A percentile compares a stretch with the other conserved stretches of the same genome.
These are phyloP conservation scores for Aromia moschata DNA, from an alignment of 2,888 invertebrate genomes.

Conservation along the genomic window DNA sequence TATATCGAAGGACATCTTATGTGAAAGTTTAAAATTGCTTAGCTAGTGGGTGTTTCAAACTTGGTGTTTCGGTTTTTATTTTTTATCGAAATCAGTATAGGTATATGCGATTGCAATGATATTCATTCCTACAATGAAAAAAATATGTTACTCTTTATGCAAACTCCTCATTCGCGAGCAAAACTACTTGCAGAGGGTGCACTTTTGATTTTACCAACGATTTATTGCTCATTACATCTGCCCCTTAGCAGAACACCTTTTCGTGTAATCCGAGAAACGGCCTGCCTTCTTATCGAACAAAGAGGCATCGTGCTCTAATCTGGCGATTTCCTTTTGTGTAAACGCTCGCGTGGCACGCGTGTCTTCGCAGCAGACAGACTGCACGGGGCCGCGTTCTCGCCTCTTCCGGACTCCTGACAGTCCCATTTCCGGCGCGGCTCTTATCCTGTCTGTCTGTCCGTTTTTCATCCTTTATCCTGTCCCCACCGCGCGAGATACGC, in stretches of 20 bases:
- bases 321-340: slow-evolving; percentile 47
- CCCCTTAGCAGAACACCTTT: slow-evolving; percentile 36
- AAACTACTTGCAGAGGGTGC: too few species aligned
- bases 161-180: too few species aligned
- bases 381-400: slow-evolving; percentile 50
- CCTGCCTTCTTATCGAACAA: slow-evolving; percentile 37
- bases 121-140: too few species aligned
- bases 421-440: slow-evolving; percentile 55
- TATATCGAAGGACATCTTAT: too few species aligned
- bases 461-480: slow-evolving; percentile 33
- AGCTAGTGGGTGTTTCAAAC: too few species aligned
- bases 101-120: too few species aligned
- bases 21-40: too few species aligned
- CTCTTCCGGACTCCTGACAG: slow-evolving; percentile 57
- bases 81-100: too few species aligned
- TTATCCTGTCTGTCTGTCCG: slow-evolving; percentile 51
- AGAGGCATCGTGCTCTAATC: slow-evolving; percentile 43
- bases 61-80: too few species aligned
- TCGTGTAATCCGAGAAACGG: slow-evolving; percentile 23
- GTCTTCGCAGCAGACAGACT: slow-evolving; percentile 49
- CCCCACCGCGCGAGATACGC: slow-evolving; percentile 15
- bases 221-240: too few species aligned
- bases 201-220: too few species aligned
- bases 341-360: slow-evolving; percentile 52
- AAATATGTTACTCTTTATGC: too few species aligned